Evolutionary conservation across 2,797 vertebrate species (phyloP), one percentile per base, ranked within the genome.

Genomic region (Labroides dimidiatus): DNA sequence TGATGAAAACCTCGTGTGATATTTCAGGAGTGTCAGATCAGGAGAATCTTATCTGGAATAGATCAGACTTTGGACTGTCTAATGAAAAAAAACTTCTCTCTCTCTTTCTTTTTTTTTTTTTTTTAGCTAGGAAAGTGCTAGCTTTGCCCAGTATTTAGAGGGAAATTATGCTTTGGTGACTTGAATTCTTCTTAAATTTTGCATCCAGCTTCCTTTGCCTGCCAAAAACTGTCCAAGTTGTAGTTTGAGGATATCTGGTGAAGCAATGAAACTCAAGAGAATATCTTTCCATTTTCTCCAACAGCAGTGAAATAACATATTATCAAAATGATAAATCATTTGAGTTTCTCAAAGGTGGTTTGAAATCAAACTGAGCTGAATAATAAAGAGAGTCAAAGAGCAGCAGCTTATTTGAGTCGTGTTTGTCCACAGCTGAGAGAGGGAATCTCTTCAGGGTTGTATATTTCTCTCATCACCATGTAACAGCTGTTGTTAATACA

Each of bases 41-140:
- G 65, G 41, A 65, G 24, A n/a, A 41, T 33, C 14, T 63, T 24
- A 55, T 72, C 72, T 81, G 66, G 64, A 64, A 37, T 16, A 14
- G 27, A 66, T 67, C 59, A 67, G 5, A 24, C 30, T 13, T n/a
- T 71, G 57, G 44, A 79, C 63, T 33, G 60, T 55, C n/a, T 48
- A 24, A 19, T 2, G 0, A 55, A 20, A 47, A 74, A 78, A 64
- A 30, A 14, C 42, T 59, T 78, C 73, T 74, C 0, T n/a, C 8
- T 33, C 30, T 33, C 30, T 33, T n/a, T 5, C 30, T 33, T 33
- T 56, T 80, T 75, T 72, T 0, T n/a, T 56, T 80, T 75, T 69
- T 0, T 16, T 14, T 39, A 43, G 45, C n/a, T n/a, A n/a, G 23
- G 37, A 24, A 76, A 63, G 4, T 6, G 0, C 9, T 48, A 15